A percentile compares a stretch with the other conserved stretches of the same genome.
Conservation (phyloP, 2,797 vertebrate species). For the Luscinia megarhynchos region DNA sequence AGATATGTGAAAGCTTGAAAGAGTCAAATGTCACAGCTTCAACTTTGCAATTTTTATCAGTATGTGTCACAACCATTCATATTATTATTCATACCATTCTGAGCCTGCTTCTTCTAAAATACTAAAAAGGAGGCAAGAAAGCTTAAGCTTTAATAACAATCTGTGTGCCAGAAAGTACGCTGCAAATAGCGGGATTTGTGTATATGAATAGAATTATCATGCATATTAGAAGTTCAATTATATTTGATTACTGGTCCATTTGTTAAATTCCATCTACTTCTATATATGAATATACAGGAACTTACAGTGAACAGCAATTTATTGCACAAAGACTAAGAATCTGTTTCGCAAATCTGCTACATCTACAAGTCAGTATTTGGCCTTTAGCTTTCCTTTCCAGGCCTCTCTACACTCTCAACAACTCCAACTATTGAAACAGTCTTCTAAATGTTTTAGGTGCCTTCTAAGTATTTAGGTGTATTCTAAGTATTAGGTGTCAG, state of each 20-base stretch:
- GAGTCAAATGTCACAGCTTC: background rate
- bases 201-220: background rate
- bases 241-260: background rate
- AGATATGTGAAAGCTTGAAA: background rate
- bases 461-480: too few relatives aligned
- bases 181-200: background rate
- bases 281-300: background rate
- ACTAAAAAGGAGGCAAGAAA: background rate
- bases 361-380: background rate
- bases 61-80: background rate
- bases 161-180: background rate
- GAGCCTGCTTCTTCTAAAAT: background rate
- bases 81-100: background rate
- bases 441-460: accelerated
- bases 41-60: background rate
- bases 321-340: background rate
- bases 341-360: background rate
- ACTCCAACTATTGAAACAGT: background rate
- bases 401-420: background rate
- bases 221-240: background rate
- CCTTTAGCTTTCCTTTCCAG: background rate
- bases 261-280: background rate
- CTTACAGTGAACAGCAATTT: background rate
- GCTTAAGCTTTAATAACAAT: background rate
- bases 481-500: background rate